A percentile compares a stretch with the other conserved stretches of the same genome.
Evolutionary conservation across 2,113 vertebrate genomes (phyloP).

Genomic region (Coregonus clupeaformis): DNA sequence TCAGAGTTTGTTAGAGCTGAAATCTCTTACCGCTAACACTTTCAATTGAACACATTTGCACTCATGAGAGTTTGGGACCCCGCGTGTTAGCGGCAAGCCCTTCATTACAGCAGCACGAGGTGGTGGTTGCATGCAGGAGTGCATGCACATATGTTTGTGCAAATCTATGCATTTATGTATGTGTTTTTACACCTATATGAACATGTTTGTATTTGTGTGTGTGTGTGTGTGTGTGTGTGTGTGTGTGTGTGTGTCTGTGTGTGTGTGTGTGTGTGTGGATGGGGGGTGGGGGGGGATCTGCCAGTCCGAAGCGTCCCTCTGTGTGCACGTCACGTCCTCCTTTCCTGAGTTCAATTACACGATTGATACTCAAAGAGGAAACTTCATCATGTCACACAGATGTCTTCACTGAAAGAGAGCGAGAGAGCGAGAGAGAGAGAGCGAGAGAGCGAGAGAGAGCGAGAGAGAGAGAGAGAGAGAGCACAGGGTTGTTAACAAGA

Average conservation of each 20-base stretch:
- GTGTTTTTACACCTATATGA: not conserved
- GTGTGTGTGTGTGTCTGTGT: conserved; percentile 13
- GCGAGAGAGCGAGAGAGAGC: no score
- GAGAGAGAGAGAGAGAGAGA: no score
- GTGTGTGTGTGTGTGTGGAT: no score
- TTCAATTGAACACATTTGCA: not conserved
- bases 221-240: not conserved
- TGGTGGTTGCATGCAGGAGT: not conserved
- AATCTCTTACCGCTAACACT: not conserved
- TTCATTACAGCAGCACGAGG: not conserved
- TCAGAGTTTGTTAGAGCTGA: not conserved
- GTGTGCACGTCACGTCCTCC: conserved; percentile 72
- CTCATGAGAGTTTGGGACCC: no score
- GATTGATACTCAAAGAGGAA: conserved; percentile 77
- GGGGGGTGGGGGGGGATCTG: not conserved
- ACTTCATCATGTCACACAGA: conserved; percentile 80
- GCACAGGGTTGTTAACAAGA: no score
- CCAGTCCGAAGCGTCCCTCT: conserved; percentile 47
- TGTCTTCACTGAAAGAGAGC: conserved; percentile 67
- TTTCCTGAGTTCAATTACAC: conserved; percentile 74
- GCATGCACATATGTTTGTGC: not conserved
- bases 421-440: no score
- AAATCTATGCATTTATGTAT: not conserved
- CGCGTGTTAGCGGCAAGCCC: not conserved
- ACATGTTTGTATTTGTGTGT: not conserved